Evolutionary conservation across 2,797 vertebrate species (phyloP), one percentile per base, ranked within the genome.

Genomic region (Oophaga sylvatica): DNA sequence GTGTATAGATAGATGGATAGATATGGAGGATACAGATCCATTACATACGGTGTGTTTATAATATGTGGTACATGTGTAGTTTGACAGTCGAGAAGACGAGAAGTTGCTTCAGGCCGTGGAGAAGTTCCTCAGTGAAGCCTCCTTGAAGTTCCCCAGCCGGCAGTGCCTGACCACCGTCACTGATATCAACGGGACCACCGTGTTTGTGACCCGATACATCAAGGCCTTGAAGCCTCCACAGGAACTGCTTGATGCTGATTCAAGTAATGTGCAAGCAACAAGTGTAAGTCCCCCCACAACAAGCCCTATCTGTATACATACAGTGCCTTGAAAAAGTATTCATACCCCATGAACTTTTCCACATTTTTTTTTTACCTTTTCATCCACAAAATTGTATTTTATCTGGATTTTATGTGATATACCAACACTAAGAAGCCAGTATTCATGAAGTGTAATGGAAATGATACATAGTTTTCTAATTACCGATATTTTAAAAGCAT

Each of bases 1-100:
- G 26, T 26, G 26, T 0, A 41, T 41, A 41, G 3, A 41, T 41
- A 41, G 35, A 41, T 41, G 3, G 35, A 41, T 41, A 41, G 35
- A 41, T 41, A 2, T 41, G 35, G 35, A 41, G 35, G 35, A 41
- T 41, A 41, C 35, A 41, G 3, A 41, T 41, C 35, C 35, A 41
- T 41, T 41, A 41, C 35, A 41, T 41, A 41, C 35, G 35, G 35
- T 35, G 5, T 41, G 35, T 8, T 76, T 1, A 2, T 71, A n/a
- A 76, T 53, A 48, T 13, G 12, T 76, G 3, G 19, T 13, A 13
- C 17, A 56, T 85, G 20, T 85, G 78, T 26, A 99, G 98, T 97
- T 99, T 93, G 97, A 99, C 90, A 96, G 96, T 87, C 95, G 97
- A 87, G 98, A 99, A 93, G 95, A 96, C 20, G 97, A 98, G 91